Evolutionary conservation across 2,888 invertebrate species (phyloP).

Genomic region (Stenchaetothrips biformis): DNA sequence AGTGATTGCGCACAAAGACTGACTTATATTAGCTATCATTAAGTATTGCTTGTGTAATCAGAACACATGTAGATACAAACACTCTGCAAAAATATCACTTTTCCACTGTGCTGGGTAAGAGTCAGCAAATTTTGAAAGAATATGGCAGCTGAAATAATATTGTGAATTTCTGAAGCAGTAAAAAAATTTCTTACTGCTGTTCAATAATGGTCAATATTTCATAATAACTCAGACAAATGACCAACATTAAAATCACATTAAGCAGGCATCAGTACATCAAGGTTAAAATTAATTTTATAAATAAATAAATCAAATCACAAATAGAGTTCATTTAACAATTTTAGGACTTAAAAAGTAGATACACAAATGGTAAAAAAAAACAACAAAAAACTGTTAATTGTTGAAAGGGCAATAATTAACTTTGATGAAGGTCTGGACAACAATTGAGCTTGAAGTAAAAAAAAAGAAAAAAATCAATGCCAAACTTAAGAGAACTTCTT

Average conservation of each 20-base stretch:
- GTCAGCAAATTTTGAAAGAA: not conserved
- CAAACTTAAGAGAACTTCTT: too few relatives aligned
- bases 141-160: not conserved
- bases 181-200: too few relatives aligned
- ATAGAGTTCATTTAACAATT: too few relatives aligned
- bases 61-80: not conserved
- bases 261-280: not conserved
- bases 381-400: too few relatives aligned
- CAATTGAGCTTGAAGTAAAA: too few relatives aligned
- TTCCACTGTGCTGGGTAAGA: not conserved
- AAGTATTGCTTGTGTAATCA: not conserved
- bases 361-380: too few relatives aligned
- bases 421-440: too few relatives aligned
- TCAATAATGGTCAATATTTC: not conserved
- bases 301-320: too few relatives aligned
- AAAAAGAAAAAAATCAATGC: too few relatives aligned
- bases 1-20: not conserved
- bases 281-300: too few relatives aligned
- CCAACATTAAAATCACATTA: not conserved
- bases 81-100: conserved; percentile 9
- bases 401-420: too few relatives aligned
- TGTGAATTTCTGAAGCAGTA: not conserved
- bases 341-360: too few relatives aligned
- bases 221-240: not conserved
- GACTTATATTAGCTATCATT: not conserved